Evolutionary conservation across 1,140 invertebrate genomes (phyloP).

Genomic region (Tetraneura akinire): DNA sequence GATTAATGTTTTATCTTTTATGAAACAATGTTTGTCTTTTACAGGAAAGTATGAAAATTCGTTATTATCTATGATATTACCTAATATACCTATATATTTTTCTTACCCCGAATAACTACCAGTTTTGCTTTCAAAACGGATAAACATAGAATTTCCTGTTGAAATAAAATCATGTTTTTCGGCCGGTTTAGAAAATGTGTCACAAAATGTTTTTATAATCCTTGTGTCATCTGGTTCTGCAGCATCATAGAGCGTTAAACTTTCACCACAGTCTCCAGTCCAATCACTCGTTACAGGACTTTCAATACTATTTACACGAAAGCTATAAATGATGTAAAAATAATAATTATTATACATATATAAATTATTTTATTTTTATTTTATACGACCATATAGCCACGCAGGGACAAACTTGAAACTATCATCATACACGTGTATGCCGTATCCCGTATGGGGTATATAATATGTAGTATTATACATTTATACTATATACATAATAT

Average conservation of each 20-base stretch:
- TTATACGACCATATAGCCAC: too few relatives aligned
- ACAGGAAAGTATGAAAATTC: too few relatives aligned
- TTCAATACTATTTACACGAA: constrained; percentile 84
- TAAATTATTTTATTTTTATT: too few relatives aligned
- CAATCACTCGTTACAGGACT: constrained; percentile 77
- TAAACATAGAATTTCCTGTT: constrained; percentile 79
- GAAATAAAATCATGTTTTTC: constrained; percentile 90
- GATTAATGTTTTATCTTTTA: too few relatives aligned
- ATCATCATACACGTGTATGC: too few relatives aligned
- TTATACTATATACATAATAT: too few relatives aligned
- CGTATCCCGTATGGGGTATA: too few relatives aligned
- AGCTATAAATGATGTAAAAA: constrained; percentile 62
- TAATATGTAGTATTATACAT: too few relatives aligned
- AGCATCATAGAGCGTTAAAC: constrained; percentile 82
- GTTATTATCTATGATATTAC: not conserved
- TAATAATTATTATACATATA: not conserved
- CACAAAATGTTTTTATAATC: constrained; percentile 90
- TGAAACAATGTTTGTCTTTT: too few relatives aligned
- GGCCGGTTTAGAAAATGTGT: constrained; percentile 87
- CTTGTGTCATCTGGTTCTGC: constrained; percentile 80
- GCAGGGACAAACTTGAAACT: too few relatives aligned
- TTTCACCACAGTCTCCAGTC: constrained; percentile 85
- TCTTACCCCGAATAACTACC: constrained; percentile 82
- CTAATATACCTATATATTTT: constrained; percentile 24
- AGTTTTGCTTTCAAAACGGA: constrained; percentile 85